These are phyloP conservation scores for Sphaerophoria taeniata DNA, from an alignment of 2,888 invertebrate genomes.

Conservation along the genomic window DNA sequence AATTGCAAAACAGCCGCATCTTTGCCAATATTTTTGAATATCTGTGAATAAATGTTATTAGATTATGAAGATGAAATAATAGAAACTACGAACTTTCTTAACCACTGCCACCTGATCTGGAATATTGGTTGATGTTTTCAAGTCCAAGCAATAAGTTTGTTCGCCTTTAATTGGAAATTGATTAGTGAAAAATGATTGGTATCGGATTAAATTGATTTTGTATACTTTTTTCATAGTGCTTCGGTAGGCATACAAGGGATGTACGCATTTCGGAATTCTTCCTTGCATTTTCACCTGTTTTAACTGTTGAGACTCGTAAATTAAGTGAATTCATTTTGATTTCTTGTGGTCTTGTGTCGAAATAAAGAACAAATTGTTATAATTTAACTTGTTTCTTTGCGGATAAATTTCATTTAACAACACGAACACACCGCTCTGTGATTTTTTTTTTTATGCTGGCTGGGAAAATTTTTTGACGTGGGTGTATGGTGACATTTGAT, in stretches of 20 bases:
- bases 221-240: conserved; percentile 75
- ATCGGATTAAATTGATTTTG: conserved; percentile 15
- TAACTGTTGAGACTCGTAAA: conserved; percentile 77
- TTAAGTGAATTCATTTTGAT: conserved; percentile 78
- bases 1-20: conserved; percentile 77
- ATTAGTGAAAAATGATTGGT: neutral
- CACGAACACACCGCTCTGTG: too few species aligned
- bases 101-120: conserved; percentile 78
- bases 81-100: conserved; percentile 76
- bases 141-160: conserved; percentile 75
- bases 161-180: conserved; percentile 70
- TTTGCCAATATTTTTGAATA: conserved; percentile 74
- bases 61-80: neutral
- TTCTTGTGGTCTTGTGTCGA: too few species aligned
- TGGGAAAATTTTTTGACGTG: too few species aligned
- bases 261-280: conserved; percentile 78
- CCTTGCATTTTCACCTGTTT: conserved; percentile 77
- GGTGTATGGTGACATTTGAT: too few species aligned
- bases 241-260: conserved; percentile 75
- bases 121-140: conserved; percentile 76
- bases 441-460: too few species aligned
- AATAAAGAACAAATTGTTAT: too few species aligned
- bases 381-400: too few species aligned
- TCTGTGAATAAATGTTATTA: conserved; percentile 63
- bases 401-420: too few species aligned